phyloP scores from a whole-genome alignment of 92 coral and sea anemone species.

The Zoanthus sociatus region DNA sequence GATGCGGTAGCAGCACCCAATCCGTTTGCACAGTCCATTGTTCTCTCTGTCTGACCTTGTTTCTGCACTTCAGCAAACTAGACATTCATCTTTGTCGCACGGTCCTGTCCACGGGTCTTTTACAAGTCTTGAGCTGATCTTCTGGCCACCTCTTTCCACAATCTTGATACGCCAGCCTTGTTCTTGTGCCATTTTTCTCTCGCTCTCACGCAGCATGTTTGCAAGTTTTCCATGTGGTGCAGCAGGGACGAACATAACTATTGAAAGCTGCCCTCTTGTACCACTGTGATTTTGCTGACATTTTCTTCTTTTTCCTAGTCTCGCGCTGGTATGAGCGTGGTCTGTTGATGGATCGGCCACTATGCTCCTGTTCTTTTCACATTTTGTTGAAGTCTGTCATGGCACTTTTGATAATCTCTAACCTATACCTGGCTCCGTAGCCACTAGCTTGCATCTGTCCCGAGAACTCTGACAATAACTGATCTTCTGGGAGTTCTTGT shows the following conservation, averaged over 20 bases:
- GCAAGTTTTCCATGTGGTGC: constrained; percentile 17
- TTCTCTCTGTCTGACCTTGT: neutral
- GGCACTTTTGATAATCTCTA: constrained; percentile 13
- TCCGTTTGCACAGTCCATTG: constrained; percentile 21
- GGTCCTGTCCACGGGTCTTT: constrained; percentile 30
- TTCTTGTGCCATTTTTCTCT: constrained; percentile 12
- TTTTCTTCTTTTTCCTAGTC: constrained; percentile 5
- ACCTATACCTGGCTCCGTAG: neutral
- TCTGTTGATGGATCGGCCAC: constrained; percentile 9
- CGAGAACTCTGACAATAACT: constrained; percentile 3
- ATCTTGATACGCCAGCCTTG: constrained; percentile 6
- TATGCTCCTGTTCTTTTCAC: neutral
- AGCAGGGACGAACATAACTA: constrained; percentile 10
- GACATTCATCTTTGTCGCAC: constrained; percentile 1
- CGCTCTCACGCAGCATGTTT: constrained; percentile 15
- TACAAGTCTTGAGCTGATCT: constrained; percentile 4
- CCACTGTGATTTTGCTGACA: constrained; percentile 7
- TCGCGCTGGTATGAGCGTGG: constrained; percentile 14
- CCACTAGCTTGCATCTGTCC: too few species aligned
- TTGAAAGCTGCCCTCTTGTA: constrained; percentile 25
- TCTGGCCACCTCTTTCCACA: constrained; percentile 19
- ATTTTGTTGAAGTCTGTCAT: constrained; percentile 2
- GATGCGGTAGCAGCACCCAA: too few species aligned
- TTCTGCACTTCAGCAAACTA: constrained; percentile 10
- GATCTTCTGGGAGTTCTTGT: neutral